These are phyloP conservation scores for Batillaria attramentaria DNA, from an alignment of 1,140 invertebrate species.

Conservation along the genomic window DNA sequence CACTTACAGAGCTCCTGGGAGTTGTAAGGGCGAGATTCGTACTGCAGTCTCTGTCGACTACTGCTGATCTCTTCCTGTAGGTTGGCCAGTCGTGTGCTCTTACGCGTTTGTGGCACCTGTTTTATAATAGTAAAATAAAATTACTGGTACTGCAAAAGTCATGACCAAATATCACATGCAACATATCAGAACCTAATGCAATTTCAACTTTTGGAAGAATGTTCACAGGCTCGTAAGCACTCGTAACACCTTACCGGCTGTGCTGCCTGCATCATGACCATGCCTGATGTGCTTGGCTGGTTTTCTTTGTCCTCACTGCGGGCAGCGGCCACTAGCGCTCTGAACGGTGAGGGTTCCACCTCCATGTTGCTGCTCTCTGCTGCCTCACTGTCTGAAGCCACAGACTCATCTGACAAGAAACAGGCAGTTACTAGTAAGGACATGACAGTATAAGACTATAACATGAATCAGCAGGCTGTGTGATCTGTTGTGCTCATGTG, in stretches of 20 bases:
- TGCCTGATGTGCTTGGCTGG: constrained; percentile 12
- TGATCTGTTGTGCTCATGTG: neutral
- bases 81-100: constrained; percentile 21
- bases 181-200: no score
- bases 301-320: neutral
- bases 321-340: neutral
- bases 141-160: no score
- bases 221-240: no score
- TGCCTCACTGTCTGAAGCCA: neutral
- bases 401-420: constrained; percentile 18
- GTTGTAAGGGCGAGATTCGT: constrained; percentile 24
- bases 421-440: neutral
- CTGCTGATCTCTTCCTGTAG: constrained; percentile 9
- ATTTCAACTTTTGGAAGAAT: no score
- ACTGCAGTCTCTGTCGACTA: neutral
- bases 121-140: no score
- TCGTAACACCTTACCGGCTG: neutral
- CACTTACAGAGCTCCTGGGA: constrained; percentile 21
- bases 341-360: neutral
- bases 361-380: neutral
- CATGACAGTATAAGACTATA: neutral
- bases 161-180: no score
- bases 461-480: neutral
- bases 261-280: no score
- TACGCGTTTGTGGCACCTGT: neutral